Conservation (phyloP, 2,888 invertebrate genomes). For the Tetanocera ferruginea region DNA sequence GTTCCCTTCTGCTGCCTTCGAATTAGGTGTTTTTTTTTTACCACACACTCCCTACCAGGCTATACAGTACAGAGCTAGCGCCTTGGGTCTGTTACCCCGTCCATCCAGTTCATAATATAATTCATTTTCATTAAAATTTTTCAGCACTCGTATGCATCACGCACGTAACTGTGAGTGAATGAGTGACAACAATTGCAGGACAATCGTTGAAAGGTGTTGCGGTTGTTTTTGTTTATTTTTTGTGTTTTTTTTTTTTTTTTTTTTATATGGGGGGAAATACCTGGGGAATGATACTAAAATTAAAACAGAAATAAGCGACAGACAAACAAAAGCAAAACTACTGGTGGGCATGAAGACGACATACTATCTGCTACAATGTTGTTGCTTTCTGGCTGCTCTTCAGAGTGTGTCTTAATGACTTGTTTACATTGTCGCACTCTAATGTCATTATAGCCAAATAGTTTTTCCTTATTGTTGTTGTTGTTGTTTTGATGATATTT, state of each 20-base stretch:
- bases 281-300: not conserved
- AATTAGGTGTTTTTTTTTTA: no score
- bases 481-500: not conserved
- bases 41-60: no score
- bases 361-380: no score
- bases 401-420: slow-evolving; percentile 14
- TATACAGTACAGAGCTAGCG: not conserved
- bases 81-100: not conserved
- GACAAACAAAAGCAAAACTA: not conserved
- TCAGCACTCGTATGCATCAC: slow-evolving; percentile 1
- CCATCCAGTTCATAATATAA: not conserved
- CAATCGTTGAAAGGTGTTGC: not conserved
- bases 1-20: not conserved
- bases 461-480: not conserved
- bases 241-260: not conserved
- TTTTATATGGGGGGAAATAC: no score
- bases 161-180: not conserved
- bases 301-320: not conserved
- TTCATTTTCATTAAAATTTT: slow-evolving; percentile 1
- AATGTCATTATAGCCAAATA: slow-evolving; percentile 22
- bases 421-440: slow-evolving; percentile 22
- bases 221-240: not conserved
- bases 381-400: no score
- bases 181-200: not conserved
- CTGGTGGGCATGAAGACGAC: no score